Evolutionary conservation across 2,113 vertebrate species (phyloP).

Genomic region (Syngnathus typhle): DNA sequence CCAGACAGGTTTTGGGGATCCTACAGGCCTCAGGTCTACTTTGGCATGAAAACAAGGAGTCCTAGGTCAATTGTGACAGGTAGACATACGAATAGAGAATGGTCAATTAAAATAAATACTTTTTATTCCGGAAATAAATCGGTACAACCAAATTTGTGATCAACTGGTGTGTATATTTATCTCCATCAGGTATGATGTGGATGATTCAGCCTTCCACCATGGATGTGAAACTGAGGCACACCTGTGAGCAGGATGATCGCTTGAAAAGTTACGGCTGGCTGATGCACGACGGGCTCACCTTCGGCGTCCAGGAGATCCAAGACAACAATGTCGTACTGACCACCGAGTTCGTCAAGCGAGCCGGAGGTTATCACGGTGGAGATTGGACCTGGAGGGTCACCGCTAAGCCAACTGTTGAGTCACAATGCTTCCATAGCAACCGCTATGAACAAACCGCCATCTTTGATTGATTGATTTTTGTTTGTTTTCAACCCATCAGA

Average conservation of each 20-base stretch:
- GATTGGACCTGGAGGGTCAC: slow-evolving; percentile 95
- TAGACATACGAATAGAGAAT: slow-evolving; percentile 38
- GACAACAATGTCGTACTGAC: slow-evolving; percentile 77
- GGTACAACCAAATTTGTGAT: too few relatives aligned
- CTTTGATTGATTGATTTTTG: background rate
- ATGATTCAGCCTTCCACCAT: slow-evolving; percentile 75
- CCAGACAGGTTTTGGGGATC: slow-evolving; percentile 86
- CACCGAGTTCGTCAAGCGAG: slow-evolving; percentile 86
- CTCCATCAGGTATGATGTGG: slow-evolving; percentile 87
- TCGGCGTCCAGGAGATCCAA: slow-evolving; percentile 84
- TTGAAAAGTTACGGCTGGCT: slow-evolving; percentile 85
- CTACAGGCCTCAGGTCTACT: slow-evolving; percentile 90
- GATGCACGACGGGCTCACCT: slow-evolving; percentile 83
- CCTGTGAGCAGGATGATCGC: slow-evolving; percentile 82
- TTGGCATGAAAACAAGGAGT: slow-evolving; percentile 95
- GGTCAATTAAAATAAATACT: too few relatives aligned
- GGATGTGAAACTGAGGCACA: slow-evolving; percentile 79
- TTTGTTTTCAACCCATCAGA: slow-evolving; percentile 33
- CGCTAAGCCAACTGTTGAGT: slow-evolving; percentile 77
- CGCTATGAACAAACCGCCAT: background rate
- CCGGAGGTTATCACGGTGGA: slow-evolving; percentile 84
- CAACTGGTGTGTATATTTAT: background rate
- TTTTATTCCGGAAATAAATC: too few relatives aligned
- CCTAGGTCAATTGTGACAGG: slow-evolving; percentile 79
- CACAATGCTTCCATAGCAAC: slow-evolving; percentile 1